These are phyloP conservation scores for Tryphoninae sp. DNA, from an alignment of 2,888 invertebrate species.

Conservation along the genomic window DNA sequence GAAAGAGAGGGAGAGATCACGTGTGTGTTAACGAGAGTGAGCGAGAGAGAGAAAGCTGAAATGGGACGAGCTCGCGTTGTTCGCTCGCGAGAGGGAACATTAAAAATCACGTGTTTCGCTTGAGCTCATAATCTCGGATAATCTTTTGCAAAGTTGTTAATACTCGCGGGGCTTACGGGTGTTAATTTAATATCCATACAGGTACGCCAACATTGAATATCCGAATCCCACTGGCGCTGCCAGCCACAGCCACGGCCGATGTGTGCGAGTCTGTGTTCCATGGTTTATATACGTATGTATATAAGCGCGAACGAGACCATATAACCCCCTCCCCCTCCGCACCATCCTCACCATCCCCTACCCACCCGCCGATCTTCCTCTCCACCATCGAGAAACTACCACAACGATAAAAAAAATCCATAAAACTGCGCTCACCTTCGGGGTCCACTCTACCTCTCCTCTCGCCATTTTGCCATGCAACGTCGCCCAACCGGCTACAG, in stretches of 20 bases:
- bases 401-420: slow-evolving; percentile 79
- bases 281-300: slow-evolving; percentile 35
- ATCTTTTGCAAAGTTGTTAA: slow-evolving; percentile 82
- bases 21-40: slow-evolving; percentile 23
- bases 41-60: slow-evolving; percentile 21
- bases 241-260: slow-evolving; percentile 61
- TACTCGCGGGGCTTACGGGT: slow-evolving; percentile 81
- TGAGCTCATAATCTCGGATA: slow-evolving; percentile 82
- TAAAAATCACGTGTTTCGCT: slow-evolving; percentile 82
- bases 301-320: slow-evolving; percentile 42
- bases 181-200: slow-evolving; percentile 82
- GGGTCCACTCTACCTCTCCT: slow-evolving; percentile 33
- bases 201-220: slow-evolving; percentile 82
- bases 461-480: slow-evolving; percentile 52
- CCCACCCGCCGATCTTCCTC: slow-evolving; percentile 17
- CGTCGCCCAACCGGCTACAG: slow-evolving; percentile 18
- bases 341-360: slow-evolving; percentile 23
- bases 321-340: slow-evolving; percentile 41
- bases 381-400: slow-evolving; percentile 68
- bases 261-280: slow-evolving; percentile 8
- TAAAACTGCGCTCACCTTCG: slow-evolving; percentile 75
- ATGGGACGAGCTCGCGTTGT: slow-evolving; percentile 59
- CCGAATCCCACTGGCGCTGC: slow-evolving; percentile 80
- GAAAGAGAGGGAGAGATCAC: slow-evolving; percentile 2
- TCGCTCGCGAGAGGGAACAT: slow-evolving; percentile 72